phyloP scores from a whole-genome alignment of 2,888 invertebrate genomes.

The Dicyrtomina minuta region DNA sequence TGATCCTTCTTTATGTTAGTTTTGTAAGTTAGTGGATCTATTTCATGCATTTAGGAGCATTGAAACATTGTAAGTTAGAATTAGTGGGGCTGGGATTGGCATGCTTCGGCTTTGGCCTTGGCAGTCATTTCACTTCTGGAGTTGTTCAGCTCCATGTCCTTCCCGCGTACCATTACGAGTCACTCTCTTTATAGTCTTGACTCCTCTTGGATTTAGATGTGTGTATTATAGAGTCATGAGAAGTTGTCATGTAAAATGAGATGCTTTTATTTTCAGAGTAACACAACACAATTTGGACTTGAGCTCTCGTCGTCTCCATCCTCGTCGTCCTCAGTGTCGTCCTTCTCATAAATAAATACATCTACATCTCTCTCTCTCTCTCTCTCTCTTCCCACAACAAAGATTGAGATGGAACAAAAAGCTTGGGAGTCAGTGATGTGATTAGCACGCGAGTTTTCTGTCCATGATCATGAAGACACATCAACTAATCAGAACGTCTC shows the following conservation, averaged over 20 bases:
- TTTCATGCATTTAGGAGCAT: slow-evolving; percentile 18
- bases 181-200: slow-evolving; percentile 5
- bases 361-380: too few species aligned
- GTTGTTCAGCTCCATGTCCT: too few species aligned
- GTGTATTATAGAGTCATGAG: background rate
- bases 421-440: background rate
- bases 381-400: background rate
- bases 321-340: too few species aligned
- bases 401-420: background rate
- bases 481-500: too few species aligned
- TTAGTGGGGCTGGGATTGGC: too few species aligned
- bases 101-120: too few species aligned
- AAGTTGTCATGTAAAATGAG: background rate
- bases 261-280: slow-evolving; percentile 1
- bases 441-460: background rate
- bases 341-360: too few species aligned
- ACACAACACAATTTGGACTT: too few species aligned
- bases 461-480: background rate
- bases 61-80: slow-evolving; percentile 12
- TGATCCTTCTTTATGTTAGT: slow-evolving; percentile 18
- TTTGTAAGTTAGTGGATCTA: slow-evolving; percentile 13
- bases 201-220: background rate
- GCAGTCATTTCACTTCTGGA: slow-evolving; percentile 1
- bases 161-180: too few species aligned
- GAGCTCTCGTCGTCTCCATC: too few species aligned